Conservation (phyloP, 2,888 invertebrate species). For the Aleiodes testaceus region DNA sequence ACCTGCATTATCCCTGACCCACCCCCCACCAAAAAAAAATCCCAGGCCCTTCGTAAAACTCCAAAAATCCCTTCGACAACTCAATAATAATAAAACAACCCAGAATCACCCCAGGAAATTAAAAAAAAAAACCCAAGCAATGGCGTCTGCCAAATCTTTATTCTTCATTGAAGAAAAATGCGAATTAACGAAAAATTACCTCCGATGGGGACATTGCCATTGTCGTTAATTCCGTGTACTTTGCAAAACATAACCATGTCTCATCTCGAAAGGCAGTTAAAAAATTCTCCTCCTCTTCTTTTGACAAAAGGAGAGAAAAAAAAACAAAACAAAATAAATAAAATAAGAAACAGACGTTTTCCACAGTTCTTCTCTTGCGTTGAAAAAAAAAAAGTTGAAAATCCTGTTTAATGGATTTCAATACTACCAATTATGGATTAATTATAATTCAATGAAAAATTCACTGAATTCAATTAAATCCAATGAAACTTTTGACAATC, state of each 20-base stretch:
- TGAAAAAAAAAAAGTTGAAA: no score
- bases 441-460: no score
- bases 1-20: slow-evolving; percentile 5
- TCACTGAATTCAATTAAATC: no score
- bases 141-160: slow-evolving; percentile 5
- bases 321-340: no score
- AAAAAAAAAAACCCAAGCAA: not conserved
- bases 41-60: not conserved
- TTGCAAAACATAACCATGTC: slow-evolving; percentile 67
- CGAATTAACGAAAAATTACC: slow-evolving; percentile 71
- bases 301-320: slow-evolving; percentile 4
- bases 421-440: no score
- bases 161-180: slow-evolving; percentile 12
- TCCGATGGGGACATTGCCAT: slow-evolving; percentile 86
- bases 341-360: no score
- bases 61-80: not conserved
- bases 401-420: no score
- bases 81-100: not conserved
- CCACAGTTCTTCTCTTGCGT: no score
- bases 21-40: slow-evolving; percentile 11
- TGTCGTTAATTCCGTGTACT: slow-evolving; percentile 73
- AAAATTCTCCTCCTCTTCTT: slow-evolving; percentile 6
- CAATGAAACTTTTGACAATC: no score
- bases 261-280: slow-evolving; percentile 53
- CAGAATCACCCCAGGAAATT: not conserved